Evolutionary conservation across 2,797 vertebrate species (phyloP).

Genomic region (Falco biarmicus): DNA sequence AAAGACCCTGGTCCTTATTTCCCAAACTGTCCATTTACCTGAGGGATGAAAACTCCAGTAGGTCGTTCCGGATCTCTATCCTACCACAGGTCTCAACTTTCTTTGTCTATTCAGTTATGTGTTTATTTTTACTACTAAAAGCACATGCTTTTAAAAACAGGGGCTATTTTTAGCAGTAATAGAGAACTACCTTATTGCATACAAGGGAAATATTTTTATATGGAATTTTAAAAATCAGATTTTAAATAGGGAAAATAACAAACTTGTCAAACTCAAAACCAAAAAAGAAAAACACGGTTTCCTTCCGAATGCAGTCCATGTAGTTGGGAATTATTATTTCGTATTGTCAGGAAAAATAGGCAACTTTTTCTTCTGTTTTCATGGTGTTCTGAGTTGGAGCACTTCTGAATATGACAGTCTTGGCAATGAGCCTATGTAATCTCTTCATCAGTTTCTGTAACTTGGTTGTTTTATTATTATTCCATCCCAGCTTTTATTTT

Average conservation of each 20-base stretch:
- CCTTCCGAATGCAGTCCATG: background rate
- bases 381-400: background rate
- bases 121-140: background rate
- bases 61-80: constrained; percentile 92
- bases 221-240: background rate
- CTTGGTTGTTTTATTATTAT: background rate
- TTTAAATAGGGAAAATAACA: background rate
- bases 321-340: background rate
- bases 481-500: background rate
- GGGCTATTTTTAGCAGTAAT: background rate
- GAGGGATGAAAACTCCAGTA: constrained; percentile 89
- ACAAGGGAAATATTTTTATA: background rate
- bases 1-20: constrained; percentile 92
- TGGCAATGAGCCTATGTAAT: background rate
- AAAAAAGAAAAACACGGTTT: background rate
- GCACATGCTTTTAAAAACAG: background rate
- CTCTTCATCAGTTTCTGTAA: background rate
- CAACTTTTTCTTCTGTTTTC: background rate
- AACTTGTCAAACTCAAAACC: background rate
- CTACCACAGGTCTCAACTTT: constrained; percentile 87
- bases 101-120: constrained; percentile 12
- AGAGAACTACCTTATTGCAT: background rate
- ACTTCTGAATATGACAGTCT: constrained; percentile 16
- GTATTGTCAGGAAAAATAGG: background rate
- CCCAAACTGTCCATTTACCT: constrained; percentile 96